Evolutionary conservation across 2,113 vertebrate species (phyloP).

Genomic region (Ctenodactylus gundi): DNA sequence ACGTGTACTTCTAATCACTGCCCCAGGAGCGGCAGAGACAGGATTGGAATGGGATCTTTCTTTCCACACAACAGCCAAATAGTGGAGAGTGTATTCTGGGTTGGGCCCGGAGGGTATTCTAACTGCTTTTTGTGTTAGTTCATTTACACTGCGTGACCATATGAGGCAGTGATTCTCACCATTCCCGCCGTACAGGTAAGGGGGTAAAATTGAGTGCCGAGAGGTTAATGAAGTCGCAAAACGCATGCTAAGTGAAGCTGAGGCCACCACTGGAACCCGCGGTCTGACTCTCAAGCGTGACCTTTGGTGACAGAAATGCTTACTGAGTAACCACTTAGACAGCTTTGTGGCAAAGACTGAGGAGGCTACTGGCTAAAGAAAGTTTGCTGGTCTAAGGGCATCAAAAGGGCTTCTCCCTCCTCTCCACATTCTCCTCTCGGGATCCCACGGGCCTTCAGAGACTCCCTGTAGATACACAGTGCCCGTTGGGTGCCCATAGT

Average conservation of each 20-base stretch:
- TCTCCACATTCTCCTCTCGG: not conserved
- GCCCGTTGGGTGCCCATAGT: not conserved
- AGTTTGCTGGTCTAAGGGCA: fast-evolving
- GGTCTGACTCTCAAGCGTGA: not conserved
- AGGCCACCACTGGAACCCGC: not conserved
- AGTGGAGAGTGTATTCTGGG: not conserved
- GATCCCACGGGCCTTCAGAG: not conserved
- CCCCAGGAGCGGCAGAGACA: not conserved
- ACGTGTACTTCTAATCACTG: no score
- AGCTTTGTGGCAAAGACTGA: not conserved
- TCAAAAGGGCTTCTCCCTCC: not conserved
- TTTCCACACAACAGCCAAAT: not conserved
- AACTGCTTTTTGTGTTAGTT: not conserved
- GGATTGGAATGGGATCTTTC: not conserved
- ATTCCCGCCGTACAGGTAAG: not conserved
- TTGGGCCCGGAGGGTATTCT: no score
- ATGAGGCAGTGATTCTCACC: not conserved
- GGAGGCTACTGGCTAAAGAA: not conserved
- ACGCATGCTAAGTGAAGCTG: not conserved
- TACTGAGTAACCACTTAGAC: no score
- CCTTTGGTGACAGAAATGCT: not conserved
- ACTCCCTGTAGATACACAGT: not conserved
- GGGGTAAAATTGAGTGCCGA: not conserved
- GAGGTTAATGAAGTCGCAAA: not conserved
- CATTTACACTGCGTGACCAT: not conserved